phyloP scores from a whole-genome alignment of 2,797 vertebrate genomes.

The Sebastes minor region DNA sequence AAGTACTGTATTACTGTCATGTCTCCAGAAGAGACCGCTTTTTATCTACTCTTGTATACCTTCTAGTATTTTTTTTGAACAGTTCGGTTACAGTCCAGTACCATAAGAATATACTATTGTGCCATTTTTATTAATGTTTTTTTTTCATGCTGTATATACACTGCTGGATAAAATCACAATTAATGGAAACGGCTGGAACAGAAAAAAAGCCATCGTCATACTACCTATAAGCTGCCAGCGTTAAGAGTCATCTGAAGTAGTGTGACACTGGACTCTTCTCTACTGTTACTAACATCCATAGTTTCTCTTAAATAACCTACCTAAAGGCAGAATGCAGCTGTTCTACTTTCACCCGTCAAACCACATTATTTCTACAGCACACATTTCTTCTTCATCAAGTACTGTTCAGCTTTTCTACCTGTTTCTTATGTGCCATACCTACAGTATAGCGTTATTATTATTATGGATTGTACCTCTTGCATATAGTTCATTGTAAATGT shows the following conservation, averaged over 20 bases:
- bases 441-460: constrained; percentile 24
- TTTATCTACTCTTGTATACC: constrained; percentile 37
- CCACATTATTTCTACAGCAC: constrained; percentile 38
- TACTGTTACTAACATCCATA: neutral
- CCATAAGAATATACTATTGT: constrained; percentile 58
- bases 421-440: constrained; percentile 49
- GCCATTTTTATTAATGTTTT: constrained; percentile 52
- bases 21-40: constrained; percentile 40
- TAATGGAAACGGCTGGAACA: neutral
- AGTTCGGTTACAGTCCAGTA: constrained; percentile 25
- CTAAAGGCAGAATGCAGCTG: constrained; percentile 23
- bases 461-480: constrained; percentile 71
- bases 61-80: constrained; percentile 33
- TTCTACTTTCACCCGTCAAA: neutral
- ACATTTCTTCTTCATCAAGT: constrained; percentile 24
- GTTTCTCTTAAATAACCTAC: constrained; percentile 8
- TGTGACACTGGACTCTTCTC: constrained; percentile 11
- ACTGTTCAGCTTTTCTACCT: constrained; percentile 51
- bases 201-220: constrained; percentile 5
- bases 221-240: constrained; percentile 30
- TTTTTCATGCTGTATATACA: constrained; percentile 45
- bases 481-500: constrained; percentile 77
- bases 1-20: constrained; percentile 71
- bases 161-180: constrained; percentile 28
- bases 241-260: constrained; percentile 30